Percentiles rank a stretch among this genome's conserved stretches.
phyloP scores from a whole-genome alignment of 1,140 invertebrate genomes.

The Yoshiicerus persimilis region DNA sequence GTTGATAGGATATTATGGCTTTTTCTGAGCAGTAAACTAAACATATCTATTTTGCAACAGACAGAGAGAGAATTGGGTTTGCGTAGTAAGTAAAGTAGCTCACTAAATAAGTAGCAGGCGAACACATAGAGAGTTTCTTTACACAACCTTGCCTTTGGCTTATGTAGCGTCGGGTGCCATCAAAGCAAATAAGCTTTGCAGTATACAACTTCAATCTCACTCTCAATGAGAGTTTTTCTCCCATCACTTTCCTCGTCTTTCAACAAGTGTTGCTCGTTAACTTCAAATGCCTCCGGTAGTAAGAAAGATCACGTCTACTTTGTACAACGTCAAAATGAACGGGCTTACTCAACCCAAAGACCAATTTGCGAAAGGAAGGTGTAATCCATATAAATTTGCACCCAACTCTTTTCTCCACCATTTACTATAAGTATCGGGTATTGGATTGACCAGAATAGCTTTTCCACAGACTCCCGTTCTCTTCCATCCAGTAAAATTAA shows the following conservation, averaged over 20 bases:
- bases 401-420: too few species aligned
- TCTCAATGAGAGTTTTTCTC: neutral
- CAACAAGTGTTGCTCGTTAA: conserved; percentile 17
- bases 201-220: neutral
- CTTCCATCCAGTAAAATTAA: too few species aligned
- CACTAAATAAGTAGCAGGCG: neutral
- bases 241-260: neutral
- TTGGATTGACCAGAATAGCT: too few species aligned
- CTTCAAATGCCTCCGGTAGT: neutral
- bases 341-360: neutral
- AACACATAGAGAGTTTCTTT: neutral
- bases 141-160: neutral
- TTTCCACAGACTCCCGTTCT: too few species aligned
- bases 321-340: neutral
- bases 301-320: neutral
- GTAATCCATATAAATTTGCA: neutral
- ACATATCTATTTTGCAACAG: neutral
- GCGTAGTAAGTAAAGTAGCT: neutral
- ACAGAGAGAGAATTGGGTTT: neutral
- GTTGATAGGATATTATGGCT: neutral
- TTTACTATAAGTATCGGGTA: neutral
- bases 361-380: neutral
- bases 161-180: neutral
- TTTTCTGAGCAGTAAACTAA: neutral
- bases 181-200: neutral